Evolutionary conservation across 2,888 invertebrate genomes (phyloP), one percentile per base, ranked within the genome.

Genomic region (Litoditis marina): DNA sequence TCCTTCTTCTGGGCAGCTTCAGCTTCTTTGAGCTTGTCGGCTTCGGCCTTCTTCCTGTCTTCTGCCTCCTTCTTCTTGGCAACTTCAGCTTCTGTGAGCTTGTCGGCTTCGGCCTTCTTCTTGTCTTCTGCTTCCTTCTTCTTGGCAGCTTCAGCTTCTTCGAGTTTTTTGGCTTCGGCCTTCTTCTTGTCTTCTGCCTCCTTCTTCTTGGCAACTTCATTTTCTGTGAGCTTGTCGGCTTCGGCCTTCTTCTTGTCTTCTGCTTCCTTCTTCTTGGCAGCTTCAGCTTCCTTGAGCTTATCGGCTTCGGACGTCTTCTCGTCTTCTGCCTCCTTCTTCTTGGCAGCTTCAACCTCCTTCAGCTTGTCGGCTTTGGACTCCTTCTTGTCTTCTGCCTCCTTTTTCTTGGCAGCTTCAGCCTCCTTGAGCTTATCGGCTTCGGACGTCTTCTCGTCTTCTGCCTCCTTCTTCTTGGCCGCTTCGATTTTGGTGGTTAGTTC

Each of bases 11-110:
- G 55, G 8, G 60, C 54, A n/a, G n/a, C n/a, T n/a, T n/a, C n/a
- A n/a, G n/a, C n/a, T n/a, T n/a, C n/a, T n/a, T n/a, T n/a, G n/a
- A n/a, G n/a, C 50, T 63, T 44, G 7, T 50, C 58, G 42, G 46
- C 55, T 50, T 67, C 55, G 46, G 30, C 4, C 47, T 62, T 63
- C 28, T 59, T 49, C 46, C 46, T 42, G 3, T 55, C 55, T n/a
- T n/a, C n/a, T 19, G 50, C 58, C 53, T 63, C 42, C 32, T 57
- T 46, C 32, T 28, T 55, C 32, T 34, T 50, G 4, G 30, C 31
- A n/a, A n/a, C n/a, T n/a, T n/a, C n/a, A n/a, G n/a, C n/a, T n/a
- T n/a, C n/a, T n/a, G n/a, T n/a, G n/a, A n/a, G n/a, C n/a, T 49
- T 44, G 57, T 65, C 22, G 19, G n/a, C 19, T 53, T 62, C 59